Base-by-base conservation (phyloP, 2,888 invertebrate genomes). In the Spodoptera exigua region DNA sequence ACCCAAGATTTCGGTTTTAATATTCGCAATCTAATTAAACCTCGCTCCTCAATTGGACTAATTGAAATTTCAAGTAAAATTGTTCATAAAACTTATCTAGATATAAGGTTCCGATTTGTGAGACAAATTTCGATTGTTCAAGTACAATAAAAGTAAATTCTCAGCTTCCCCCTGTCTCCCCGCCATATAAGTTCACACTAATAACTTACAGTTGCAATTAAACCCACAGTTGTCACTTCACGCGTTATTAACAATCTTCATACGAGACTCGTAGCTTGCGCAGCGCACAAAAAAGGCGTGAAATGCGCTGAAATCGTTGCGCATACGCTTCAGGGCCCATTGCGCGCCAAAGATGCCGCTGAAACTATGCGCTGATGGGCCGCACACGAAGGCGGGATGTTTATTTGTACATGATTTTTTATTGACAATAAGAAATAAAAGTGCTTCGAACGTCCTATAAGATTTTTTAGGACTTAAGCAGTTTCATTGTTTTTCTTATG, bases 311-410 rank as follows among this genome's bases (percentile, higher is more conserved):
- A 91, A 92, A 90, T 91, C 87, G 89, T 74, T 77, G 80, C 83
- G 83, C 77, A 70, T 80, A 85, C 87, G 87, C 89, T 92, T 93
- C 92, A 93, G 91, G 93, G 80, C 78, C 81, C 91, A 92, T 92
- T 91, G 83, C 86, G 61, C 81, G 63, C 79, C 89, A 89, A 91
- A 92, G 89, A 87, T 67, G 82, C 90, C 90, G 91, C 89, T 92
- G 89, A 89, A 90, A 89, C 81, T 84, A 82, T 81, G 82, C 87
- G 72, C 58, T 88, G 89, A 87, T 87, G 82, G 92, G 88, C 93
- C 93, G 88, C 93, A 91, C 93, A 93, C 93, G 92, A 84, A 61
- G 86, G 18, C 45, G 61, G 59, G 52, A 53, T 69, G 70, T 71
- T 62, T 68, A 69, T 76, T 72, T 70, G 41, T 36, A 61, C 70